A percentile compares a stretch with the other conserved stretches of the same genome.
Conservation (phyloP, 2,113 vertebrate species). For the Rhinolophus ferrumequinum region DNA sequence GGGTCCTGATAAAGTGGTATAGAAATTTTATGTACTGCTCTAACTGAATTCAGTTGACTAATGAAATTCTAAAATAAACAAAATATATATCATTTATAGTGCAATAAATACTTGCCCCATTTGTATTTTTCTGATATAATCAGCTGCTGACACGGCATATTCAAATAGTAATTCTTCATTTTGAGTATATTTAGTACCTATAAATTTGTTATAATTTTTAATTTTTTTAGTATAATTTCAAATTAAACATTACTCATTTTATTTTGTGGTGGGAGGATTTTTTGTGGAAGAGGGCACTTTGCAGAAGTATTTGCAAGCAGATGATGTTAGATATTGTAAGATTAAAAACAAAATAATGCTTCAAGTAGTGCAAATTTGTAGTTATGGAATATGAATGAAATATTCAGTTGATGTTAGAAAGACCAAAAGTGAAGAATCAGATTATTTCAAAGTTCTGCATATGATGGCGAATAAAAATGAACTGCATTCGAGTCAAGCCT, state of each 20-base stretch:
- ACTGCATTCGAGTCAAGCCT: background rate
- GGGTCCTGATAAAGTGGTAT: background rate
- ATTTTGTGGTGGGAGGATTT: background rate
- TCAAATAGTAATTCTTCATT: background rate
- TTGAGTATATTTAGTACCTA: background rate
- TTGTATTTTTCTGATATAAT: background rate
- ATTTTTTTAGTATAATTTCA: background rate
- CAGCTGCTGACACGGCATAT: background rate
- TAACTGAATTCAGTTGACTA: background rate
- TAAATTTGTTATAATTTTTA: constrained; percentile 24
- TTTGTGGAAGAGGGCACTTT: background rate
- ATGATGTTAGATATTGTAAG: background rate
- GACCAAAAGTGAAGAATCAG: background rate
- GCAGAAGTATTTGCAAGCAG: background rate
- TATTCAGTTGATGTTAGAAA: background rate
- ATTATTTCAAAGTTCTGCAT: background rate
- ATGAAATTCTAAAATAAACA: constrained; percentile 1
- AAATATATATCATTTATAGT: background rate
- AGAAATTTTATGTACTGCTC: background rate
- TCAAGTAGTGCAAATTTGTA: background rate
- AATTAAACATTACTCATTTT: background rate
- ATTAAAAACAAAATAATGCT: background rate
- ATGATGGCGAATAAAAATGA: background rate
- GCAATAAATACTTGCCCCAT: background rate
- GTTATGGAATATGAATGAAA: background rate